phyloP scores from a whole-genome alignment of 2,113 vertebrate species.

The Paralichthys olivaceus region DNA sequence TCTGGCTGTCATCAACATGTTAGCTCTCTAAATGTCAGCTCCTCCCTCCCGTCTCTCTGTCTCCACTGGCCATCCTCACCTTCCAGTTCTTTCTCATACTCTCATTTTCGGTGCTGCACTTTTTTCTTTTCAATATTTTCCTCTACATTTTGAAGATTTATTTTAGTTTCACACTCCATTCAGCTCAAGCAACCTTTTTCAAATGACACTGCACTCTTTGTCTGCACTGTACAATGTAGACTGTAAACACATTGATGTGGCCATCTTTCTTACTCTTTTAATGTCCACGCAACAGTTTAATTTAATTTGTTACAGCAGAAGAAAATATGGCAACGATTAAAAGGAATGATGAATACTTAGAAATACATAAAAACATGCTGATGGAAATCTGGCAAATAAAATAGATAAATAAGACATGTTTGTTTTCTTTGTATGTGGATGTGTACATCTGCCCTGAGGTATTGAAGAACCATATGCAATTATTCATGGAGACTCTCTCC shows the following conservation, averaged over 20 bases:
- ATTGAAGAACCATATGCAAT: not conserved
- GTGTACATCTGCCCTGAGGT: not conserved
- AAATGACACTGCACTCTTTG: not conserved
- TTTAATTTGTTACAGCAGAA: conserved; percentile 3
- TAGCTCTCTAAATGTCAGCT: conserved; percentile 38
- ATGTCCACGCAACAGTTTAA: conserved; percentile 1
- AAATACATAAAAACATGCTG: not conserved
- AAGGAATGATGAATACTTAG: not conserved
- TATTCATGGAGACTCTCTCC: not conserved
- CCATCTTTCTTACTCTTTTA: too few relatives aligned
- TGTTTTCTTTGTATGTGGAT: not conserved
- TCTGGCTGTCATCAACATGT: conserved; percentile 16
- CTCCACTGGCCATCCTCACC: not conserved
- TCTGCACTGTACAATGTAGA: not conserved
- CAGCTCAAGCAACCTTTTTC: not conserved
- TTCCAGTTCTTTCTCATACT: not conserved
- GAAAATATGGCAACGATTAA: conserved; percentile 5
- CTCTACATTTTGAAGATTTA: not conserved
- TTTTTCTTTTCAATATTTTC: not conserved
- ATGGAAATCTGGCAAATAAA: not conserved
- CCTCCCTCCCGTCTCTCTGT: not conserved
- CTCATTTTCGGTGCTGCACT: not conserved
- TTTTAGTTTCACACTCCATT: not conserved
- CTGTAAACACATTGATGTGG: too few relatives aligned
- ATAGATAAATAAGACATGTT: conserved; percentile 10